phyloP scores from a whole-genome alignment of 2,113 vertebrate species.

The Charina bottae region DNA sequence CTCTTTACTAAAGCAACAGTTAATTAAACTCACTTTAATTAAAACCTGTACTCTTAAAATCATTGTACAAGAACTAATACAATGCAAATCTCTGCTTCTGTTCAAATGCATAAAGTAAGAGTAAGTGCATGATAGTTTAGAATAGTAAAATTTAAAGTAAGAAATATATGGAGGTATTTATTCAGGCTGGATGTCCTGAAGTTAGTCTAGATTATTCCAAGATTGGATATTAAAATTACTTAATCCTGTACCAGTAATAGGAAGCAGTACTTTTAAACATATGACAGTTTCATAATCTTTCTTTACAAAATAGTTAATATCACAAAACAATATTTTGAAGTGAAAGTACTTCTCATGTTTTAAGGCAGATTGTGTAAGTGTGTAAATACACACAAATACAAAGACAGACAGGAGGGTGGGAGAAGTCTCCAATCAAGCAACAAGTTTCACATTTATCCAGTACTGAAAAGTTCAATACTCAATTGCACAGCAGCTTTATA shows the following conservation, averaged over 20 bases:
- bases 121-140: constrained; percentile 31
- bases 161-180: constrained; percentile 51
- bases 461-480: not conserved
- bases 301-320: not conserved
- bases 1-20: not conserved
- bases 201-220: not conserved
- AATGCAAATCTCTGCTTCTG: constrained; percentile 29
- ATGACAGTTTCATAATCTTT: no score
- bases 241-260: not conserved
- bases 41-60: constrained; percentile 37
- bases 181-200: not conserved
- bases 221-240: not conserved
- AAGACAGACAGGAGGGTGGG: not conserved
- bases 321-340: not conserved
- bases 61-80: constrained; percentile 49
- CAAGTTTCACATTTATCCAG: not conserved
- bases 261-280: not conserved
- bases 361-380: not conserved
- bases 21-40: constrained; percentile 20
- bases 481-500: not conserved
- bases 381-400: not conserved
- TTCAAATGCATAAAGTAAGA: constrained; percentile 38
- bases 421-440: not conserved
- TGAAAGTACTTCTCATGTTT: not conserved
- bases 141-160: constrained; percentile 31